Conservation (phyloP, 2,888 invertebrate genomes). For the Parnassius mnemosyne region DNA sequence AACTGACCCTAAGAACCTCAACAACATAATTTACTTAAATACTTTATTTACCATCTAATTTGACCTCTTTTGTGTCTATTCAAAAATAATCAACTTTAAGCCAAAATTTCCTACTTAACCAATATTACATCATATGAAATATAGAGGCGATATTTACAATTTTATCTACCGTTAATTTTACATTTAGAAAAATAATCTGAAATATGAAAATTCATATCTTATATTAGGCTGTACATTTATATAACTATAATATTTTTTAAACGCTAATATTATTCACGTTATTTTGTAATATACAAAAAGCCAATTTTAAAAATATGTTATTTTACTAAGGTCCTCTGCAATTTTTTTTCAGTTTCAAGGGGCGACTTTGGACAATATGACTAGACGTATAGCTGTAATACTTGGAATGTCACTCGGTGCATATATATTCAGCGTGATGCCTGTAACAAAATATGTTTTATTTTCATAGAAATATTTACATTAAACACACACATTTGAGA, state of each 20-base stretch:
- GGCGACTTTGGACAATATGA: slow-evolving; percentile 36
- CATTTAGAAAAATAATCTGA: slow-evolving; percentile 57
- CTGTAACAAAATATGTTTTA: slow-evolving; percentile 18
- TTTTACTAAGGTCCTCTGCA: not conserved
- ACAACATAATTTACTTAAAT: not conserved
- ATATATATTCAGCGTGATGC: slow-evolving; percentile 3
- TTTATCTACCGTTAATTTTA: slow-evolving; percentile 37
- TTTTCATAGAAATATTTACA: not conserved
- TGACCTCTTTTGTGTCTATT: slow-evolving; percentile 24
- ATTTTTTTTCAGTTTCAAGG: slow-evolving; percentile 11
- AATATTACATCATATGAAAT: slow-evolving; percentile 44
- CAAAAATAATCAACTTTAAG: slow-evolving; percentile 32
- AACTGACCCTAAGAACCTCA: not conserved
- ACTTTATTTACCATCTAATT: slow-evolving; percentile 4
- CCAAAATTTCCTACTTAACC: slow-evolving; percentile 37
- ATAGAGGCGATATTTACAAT: slow-evolving; percentile 52
- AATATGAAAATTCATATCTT: slow-evolving; percentile 44
- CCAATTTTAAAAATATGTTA: slow-evolving; percentile 10
- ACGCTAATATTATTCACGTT: slow-evolving; percentile 13
- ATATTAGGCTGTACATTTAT: slow-evolving; percentile 54
- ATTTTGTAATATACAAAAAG: slow-evolving; percentile 41
- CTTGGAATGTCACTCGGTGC: slow-evolving; percentile 9
- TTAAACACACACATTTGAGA: no score
- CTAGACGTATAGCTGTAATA: slow-evolving; percentile 32
- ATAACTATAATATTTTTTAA: slow-evolving; percentile 36